phyloP scores from a whole-genome alignment of 2,113 vertebrate species.

The Piprites chloris region DNA sequence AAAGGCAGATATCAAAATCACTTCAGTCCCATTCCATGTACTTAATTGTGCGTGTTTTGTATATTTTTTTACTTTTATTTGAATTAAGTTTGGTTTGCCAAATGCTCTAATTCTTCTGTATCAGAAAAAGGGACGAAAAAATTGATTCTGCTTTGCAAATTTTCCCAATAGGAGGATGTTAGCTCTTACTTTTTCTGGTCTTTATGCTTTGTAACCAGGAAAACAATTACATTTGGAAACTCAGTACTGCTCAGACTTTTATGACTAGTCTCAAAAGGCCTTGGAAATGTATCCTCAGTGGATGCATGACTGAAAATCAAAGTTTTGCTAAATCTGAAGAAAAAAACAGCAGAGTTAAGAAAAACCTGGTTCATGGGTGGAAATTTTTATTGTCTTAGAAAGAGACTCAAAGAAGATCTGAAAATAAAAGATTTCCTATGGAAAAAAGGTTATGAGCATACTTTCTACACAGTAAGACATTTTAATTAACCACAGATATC shows the following conservation, averaged over 20 bases:
- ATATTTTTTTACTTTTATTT: not conserved
- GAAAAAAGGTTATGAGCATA: not conserved
- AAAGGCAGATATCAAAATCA: not conserved
- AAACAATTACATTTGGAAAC: not conserved
- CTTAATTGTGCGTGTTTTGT: not conserved
- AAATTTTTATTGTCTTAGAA: not conserved
- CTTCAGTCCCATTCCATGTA: not conserved
- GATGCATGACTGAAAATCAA: accelerated
- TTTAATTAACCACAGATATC: not conserved
- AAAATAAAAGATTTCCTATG: not conserved
- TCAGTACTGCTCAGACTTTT: not conserved
- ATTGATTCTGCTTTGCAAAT: not conserved
- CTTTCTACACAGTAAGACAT: not conserved
- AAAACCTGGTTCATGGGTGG: not conserved
- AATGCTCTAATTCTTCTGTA: not conserved
- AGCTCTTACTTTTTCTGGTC: not conserved
- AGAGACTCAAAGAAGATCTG: not conserved
- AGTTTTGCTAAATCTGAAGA: not conserved
- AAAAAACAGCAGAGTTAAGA: not conserved
- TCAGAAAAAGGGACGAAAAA: not conserved
- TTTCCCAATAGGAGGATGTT: not conserved
- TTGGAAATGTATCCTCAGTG: not conserved
- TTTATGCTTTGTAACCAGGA: not conserved
- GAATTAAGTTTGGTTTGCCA: not conserved
- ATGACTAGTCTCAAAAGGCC: not conserved